Evolutionary conservation across 2,797 vertebrate species (phyloP).

Genomic region (Thamnophis elegans): DNA sequence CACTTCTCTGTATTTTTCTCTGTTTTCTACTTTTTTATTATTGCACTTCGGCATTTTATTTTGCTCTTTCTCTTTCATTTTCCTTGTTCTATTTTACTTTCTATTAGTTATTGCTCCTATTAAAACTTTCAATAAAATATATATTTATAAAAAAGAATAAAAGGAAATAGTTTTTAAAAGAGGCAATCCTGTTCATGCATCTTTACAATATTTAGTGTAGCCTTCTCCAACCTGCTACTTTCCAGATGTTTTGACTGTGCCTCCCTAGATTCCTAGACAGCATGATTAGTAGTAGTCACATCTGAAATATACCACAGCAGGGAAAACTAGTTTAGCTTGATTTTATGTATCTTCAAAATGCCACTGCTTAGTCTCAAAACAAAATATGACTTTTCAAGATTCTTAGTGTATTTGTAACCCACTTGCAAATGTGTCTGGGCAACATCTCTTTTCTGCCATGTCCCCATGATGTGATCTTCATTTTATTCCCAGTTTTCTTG

Average conservation of each 20-base stretch:
- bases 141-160: background rate
- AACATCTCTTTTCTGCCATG: background rate
- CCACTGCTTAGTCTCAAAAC: background rate
- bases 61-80: background rate
- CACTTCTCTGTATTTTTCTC: background rate
- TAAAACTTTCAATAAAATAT: background rate
- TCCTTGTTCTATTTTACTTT: background rate
- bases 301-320: background rate
- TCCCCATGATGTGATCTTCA: background rate
- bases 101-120: background rate
- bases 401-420: background rate
- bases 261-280: background rate
- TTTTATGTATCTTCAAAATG: background rate
- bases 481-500: background rate
- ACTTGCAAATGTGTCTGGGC: background rate
- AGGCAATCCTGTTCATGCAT: background rate
- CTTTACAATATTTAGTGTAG: background rate
- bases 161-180: background rate
- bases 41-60: background rate
- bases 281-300: background rate
- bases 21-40: background rate
- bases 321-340: background rate
- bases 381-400: background rate
- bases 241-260: background rate
- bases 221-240: background rate